Evolutionary conservation across 2,888 invertebrate species (phyloP).

Genomic region (Hirtodrosophila histrioides): DNA sequence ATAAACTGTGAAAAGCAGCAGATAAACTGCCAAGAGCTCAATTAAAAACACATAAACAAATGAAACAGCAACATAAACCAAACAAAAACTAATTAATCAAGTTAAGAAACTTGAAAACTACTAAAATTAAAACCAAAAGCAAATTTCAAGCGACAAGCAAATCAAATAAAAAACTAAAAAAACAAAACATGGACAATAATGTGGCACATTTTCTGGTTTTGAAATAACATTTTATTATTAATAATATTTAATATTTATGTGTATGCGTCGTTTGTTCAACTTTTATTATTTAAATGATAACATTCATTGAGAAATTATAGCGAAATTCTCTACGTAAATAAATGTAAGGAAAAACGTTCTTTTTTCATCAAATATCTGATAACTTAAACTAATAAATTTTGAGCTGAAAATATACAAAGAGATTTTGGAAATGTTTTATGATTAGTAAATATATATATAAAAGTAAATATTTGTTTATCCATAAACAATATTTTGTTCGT

Average conservation of each 20-base stretch:
- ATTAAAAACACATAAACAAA: constrained; percentile 16
- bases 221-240: constrained; percentile 62
- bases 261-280: constrained; percentile 34
- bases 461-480: constrained; percentile 18
- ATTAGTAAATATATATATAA: constrained; percentile 57
- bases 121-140: constrained; percentile 11
- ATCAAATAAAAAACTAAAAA: constrained; percentile 24
- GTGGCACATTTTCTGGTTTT: constrained; percentile 43
- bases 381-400: constrained; percentile 76
- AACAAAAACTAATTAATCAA: constrained; percentile 8
- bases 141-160: constrained; percentile 8
- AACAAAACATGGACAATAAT: constrained; percentile 45
- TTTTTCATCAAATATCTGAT: constrained; percentile 17
- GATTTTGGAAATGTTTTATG: constrained; percentile 58
- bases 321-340: constrained; percentile 40
- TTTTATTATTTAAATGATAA: constrained; percentile 43
- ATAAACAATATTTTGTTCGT: constrained; percentile 17
- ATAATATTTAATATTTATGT: constrained; percentile 41
- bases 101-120: neutral
- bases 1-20: constrained; percentile 20
- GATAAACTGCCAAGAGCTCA: constrained; percentile 13
- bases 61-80: constrained; percentile 9
- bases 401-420: constrained; percentile 82
- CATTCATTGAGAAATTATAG: constrained; percentile 47
- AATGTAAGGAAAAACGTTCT: constrained; percentile 38